phyloP scores from a whole-genome alignment of 1,140 invertebrate genomes.

The Drosophila saltans region DNA sequence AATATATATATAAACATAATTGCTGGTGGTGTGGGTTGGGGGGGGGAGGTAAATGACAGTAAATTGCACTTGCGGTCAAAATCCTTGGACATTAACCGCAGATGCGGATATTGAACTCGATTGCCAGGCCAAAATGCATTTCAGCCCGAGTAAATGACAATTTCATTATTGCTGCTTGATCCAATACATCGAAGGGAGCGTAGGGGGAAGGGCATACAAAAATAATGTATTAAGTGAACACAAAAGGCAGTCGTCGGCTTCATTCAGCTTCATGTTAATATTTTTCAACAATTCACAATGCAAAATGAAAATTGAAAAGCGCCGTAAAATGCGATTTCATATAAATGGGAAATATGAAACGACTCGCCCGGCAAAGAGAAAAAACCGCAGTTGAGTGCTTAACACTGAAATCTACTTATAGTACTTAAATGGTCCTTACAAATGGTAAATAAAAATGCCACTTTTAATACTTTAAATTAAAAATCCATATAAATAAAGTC shows the following conservation, averaged over 20 bases:
- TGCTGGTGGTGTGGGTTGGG: conserved; percentile 20
- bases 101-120: conserved; percentile 39
- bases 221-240: conserved; percentile 36
- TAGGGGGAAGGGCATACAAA: conserved; percentile 14
- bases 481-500: background rate
- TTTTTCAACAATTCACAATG: conserved; percentile 26
- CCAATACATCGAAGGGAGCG: background rate
- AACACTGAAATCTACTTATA: conserved; percentile 13
- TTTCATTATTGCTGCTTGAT: conserved; percentile 25
- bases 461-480: conserved; percentile 1
- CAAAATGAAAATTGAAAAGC: conserved; percentile 36
- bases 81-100: conserved; percentile 60
- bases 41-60: conserved; percentile 32
- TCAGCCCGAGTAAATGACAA: conserved; percentile 32
- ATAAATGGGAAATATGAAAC: background rate
- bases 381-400: conserved; percentile 8
- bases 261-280: conserved; percentile 9
- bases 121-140: background rate
- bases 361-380: background rate
- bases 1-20: conserved; percentile 34
- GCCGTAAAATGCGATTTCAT: conserved; percentile 23
- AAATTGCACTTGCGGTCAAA: conserved; percentile 45
- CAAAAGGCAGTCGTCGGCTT: conserved; percentile 17
- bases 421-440: background rate
- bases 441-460: conserved; percentile 9